Evolutionary conservation across 2,113 vertebrate species (phyloP), one percentile per base, ranked within the genome.

Genomic region (Numida meleagris): DNA sequence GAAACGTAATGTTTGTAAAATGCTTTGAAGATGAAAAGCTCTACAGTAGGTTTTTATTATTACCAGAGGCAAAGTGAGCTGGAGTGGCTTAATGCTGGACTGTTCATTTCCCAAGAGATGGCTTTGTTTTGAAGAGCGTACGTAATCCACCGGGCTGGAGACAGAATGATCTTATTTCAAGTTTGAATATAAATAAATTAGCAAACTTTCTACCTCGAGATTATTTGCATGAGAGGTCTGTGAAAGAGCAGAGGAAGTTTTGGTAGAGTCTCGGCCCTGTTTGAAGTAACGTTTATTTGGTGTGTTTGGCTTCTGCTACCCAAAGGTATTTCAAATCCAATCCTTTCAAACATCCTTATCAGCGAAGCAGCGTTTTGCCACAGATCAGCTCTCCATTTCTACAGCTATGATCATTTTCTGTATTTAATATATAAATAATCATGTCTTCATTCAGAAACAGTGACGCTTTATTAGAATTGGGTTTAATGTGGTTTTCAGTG

Each of bases 1-100:
- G 88, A 95, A 79, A 79, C 1, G 2, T 88, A 72, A 82, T 82
- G 36, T 82, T 88, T 75, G 65, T 81, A 79, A 95, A 90, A 82
- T 58, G 73, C 95, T 95, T 94, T 92, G 82, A 95, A 93, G 93
- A 90, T 95, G 9, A 95, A 92, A 93, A 94, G 73, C 80, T 84
- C 62, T 84, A 62, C 76, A n/a, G 80, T 73, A 90, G 88, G 43
- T 50, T 95, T 95, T 86, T 90, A 93, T 95, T 96, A 90, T 78
- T 83, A 90, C 95, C 86, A 62, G 79, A 82, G 94, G 86, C 94
- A 92, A 90, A 93, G 73, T 70, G 62, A 86, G 76, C 77, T 24
- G 70, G 79, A 90, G 66, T 75, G 88, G 61, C 70, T 95, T 80
- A 51, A 81, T 83, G 61, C 50, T 82, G 86, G 82, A 53, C 73